Percentiles rank a stretch among this genome's conserved stretches.
Evolutionary conservation across 2,113 vertebrate genomes (phyloP).

Genomic region (Sander lucioperca): DNA sequence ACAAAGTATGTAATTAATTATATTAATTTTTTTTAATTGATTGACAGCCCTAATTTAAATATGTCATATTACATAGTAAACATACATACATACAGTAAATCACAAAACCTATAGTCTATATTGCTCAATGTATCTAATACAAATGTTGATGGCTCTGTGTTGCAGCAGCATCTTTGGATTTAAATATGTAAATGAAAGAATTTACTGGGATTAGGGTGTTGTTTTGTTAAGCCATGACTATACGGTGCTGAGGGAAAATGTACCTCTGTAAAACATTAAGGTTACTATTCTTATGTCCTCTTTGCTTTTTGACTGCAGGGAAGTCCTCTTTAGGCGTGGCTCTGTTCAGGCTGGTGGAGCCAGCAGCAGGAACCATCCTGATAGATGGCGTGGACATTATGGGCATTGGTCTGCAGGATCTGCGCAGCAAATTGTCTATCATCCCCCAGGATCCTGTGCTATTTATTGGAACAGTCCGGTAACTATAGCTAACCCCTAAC

Average conservation of each 20-base stretch:
- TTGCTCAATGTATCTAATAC: not conserved
- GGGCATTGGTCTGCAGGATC: constrained; percentile 82
- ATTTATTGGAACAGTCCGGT: constrained; percentile 88
- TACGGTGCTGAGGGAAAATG: no score
- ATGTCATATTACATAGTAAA: not conserved
- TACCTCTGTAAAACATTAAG: not conserved
- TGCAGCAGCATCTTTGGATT: not conserved
- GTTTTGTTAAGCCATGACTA: not conserved
- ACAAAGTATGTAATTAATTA: no score
- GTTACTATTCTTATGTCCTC: not conserved
- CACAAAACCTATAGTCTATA: not conserved
- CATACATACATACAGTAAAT: not conserved
- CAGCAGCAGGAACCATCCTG: constrained; percentile 80
- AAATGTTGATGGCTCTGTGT: not conserved
- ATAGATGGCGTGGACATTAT: constrained; percentile 84
- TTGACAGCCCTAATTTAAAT: no score
- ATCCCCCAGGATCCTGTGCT: constrained; percentile 89
- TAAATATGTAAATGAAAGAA: not conserved
- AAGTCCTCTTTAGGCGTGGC: constrained; percentile 87
- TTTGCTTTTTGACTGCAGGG: constrained; percentile 70
- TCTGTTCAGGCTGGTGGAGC: constrained; percentile 86
- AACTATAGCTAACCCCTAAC: not conserved
- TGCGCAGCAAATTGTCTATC: constrained; percentile 86
- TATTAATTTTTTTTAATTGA: no score
- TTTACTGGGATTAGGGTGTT: not conserved